Conservation (phyloP, 30 jellyfish, hydroid and myxozoan genomes). For the Phacellophora camtschatica region DNA sequence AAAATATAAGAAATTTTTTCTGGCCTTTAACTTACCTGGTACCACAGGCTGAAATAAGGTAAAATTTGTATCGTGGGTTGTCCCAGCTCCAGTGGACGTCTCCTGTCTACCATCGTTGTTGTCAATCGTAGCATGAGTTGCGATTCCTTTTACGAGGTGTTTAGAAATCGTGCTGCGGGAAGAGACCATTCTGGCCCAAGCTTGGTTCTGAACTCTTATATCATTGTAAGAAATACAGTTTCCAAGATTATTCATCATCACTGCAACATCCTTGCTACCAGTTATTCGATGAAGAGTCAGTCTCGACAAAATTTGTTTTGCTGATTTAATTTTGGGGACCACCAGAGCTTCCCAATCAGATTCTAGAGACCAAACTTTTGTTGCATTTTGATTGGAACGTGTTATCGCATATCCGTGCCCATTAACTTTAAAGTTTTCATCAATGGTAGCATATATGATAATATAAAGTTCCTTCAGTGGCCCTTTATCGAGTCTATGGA, state of each 20-base stretch:
- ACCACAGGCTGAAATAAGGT: neutral
- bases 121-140: neutral
- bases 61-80: neutral
- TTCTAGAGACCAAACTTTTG: conserved; percentile 1
- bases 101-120: neutral
- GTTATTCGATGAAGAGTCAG: neutral
- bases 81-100: neutral
- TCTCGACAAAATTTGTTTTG: neutral
- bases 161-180: neutral
- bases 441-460: neutral
- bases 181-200: neutral
- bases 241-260: no score
- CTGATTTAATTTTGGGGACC: neutral
- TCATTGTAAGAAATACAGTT: neutral
- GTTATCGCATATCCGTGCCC: neutral
- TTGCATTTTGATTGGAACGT: neutral
- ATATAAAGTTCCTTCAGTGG: conserved; percentile 1
- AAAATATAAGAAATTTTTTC: no score
- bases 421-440: neutral
- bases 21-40: neutral
- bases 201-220: neutral
- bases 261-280: neutral
- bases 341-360: neutral
- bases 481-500: neutral
- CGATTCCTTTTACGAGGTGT: neutral